These are phyloP conservation scores for Rhabdomys pumilio DNA, from an alignment of 2,797 vertebrate species.

Conservation along the genomic window DNA sequence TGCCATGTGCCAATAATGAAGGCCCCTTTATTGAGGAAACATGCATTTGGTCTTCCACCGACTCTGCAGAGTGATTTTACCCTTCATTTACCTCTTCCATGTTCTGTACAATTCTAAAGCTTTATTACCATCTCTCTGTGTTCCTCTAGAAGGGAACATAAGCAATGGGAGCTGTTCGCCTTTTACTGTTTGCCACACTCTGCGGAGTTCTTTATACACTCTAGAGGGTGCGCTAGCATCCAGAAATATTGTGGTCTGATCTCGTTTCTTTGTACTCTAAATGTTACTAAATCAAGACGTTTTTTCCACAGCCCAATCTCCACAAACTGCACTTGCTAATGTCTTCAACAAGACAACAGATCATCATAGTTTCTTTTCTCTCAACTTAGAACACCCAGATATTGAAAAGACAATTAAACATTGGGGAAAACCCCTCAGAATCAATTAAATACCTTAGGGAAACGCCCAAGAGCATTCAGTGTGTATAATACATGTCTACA, in stretches of 20 bases:
- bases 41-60: neutral
- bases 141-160: neutral
- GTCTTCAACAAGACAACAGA: neutral
- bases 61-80: neutral
- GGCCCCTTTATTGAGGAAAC: neutral
- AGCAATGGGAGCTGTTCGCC: neutral
- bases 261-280: neutral
- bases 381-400: neutral
- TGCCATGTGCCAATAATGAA: neutral
- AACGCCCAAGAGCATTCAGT: neutral
- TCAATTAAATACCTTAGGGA: neutral
- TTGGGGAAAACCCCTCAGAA: neutral
- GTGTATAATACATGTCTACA: neutral
- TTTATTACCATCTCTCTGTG: neutral
- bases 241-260: neutral
- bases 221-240: constrained; percentile 4
- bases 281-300: neutral
- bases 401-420: constrained; percentile 40
- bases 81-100: constrained; percentile 10
- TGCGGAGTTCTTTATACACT: constrained; percentile 14
- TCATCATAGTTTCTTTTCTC: neutral
- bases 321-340: neutral
- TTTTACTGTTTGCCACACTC: neutral
- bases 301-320: neutral
- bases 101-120: neutral